phyloP scores from a whole-genome alignment of 2,797 vertebrate genomes.

The Linurgus olivaceus region DNA sequence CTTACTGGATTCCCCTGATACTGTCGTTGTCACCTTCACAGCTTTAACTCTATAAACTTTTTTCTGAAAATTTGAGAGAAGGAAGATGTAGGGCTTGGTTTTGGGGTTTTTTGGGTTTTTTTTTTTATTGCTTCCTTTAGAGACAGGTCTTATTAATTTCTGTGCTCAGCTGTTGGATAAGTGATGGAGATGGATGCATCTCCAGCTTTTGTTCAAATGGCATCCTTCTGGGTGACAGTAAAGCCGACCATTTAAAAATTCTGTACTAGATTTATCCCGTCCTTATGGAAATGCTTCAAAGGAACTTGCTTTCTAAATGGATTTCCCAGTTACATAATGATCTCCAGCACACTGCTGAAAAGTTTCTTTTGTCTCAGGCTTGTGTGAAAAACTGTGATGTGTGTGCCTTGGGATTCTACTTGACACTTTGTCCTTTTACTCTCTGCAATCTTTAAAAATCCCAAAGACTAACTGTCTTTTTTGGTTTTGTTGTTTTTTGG shows the following conservation, averaged over 20 bases:
- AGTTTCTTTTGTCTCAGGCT: neutral
- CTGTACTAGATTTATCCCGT: neutral
- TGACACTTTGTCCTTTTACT: neutral
- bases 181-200: neutral
- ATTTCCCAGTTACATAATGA: neutral
- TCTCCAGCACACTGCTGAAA: neutral
- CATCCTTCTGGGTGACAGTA: neutral
- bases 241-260: neutral
- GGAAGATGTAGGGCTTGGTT: neutral
- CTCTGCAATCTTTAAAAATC: neutral
- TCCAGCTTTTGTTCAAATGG: neutral
- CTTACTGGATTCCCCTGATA: too few species aligned
- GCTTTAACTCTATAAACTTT: neutral
- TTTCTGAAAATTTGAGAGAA: neutral
- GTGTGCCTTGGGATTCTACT: neutral
- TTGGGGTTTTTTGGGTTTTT: neutral
- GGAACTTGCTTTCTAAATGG: neutral
- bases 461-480: neutral
- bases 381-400: neutral
- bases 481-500: neutral
- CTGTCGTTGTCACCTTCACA: neutral
- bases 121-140: neutral
- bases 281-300: slow-evolving; percentile 16
- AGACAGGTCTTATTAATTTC: neutral
- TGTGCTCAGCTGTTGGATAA: neutral